These are phyloP conservation scores for Mesembrinibis cayennensis DNA, from an alignment of 2,113 vertebrate genomes.

Conservation along the genomic window DNA sequence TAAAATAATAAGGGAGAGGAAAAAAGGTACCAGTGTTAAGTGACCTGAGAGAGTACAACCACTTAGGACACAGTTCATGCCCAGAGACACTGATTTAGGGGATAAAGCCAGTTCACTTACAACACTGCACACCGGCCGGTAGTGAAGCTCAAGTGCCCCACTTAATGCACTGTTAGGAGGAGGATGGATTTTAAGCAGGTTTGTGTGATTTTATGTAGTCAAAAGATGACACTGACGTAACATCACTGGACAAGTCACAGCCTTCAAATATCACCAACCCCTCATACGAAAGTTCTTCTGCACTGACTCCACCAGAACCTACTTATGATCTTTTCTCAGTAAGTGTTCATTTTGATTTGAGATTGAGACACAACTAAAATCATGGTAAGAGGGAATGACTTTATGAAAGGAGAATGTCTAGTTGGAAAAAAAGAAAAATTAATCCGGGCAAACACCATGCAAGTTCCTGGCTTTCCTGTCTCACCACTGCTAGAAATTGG, in stretches of 20 bases:
- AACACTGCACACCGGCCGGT: background rate
- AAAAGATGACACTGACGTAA: conserved; percentile 59
- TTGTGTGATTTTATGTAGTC: conserved; percentile 60
- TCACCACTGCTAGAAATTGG: background rate
- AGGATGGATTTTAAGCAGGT: background rate
- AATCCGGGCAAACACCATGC: background rate
- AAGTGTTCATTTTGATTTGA: conserved; percentile 35
- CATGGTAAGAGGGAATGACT: background rate
- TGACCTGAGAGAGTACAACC: background rate
- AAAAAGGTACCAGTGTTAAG: background rate
- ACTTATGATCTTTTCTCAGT: conserved; percentile 68
- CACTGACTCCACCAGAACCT: background rate
- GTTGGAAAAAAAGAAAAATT: background rate
- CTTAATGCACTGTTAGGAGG: background rate
- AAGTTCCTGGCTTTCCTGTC: background rate
- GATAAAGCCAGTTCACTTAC: background rate
- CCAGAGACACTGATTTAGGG: background rate
- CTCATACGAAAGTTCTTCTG: conserved; percentile 64
- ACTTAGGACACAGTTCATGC: background rate
- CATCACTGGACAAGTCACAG: conserved; percentile 45
- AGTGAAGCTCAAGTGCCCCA: background rate
- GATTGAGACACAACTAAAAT: background rate
- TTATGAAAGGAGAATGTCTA: background rate
- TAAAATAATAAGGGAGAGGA: background rate
- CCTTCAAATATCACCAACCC: conserved; percentile 75